phyloP scores from a whole-genome alignment of 2,797 vertebrate species.

The Sebastes jordani region DNA sequence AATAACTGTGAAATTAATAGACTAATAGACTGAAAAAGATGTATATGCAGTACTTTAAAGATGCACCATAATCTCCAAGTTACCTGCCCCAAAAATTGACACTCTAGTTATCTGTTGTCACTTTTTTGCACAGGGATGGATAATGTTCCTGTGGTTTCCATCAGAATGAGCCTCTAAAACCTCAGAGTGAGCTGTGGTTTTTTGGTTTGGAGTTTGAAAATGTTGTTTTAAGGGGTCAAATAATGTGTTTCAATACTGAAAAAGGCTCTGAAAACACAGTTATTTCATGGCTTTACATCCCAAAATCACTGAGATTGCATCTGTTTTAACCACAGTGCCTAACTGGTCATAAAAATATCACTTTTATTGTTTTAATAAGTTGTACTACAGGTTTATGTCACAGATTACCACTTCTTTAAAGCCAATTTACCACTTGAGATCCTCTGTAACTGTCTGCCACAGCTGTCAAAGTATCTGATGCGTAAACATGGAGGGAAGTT shows the following conservation, averaged over 20 bases:
- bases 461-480: slow-evolving; percentile 19
- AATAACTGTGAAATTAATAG: neutral
- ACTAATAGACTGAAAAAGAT: neutral
- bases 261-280: neutral
- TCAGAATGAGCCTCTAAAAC: neutral
- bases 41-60: neutral
- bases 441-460: neutral
- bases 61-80: neutral
- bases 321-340: neutral
- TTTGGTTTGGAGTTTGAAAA: neutral
- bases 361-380: neutral
- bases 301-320: neutral
- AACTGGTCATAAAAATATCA: neutral
- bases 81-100: neutral
- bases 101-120: neutral
- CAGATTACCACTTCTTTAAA: neutral
- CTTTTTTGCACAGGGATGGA: neutral
- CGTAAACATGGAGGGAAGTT: neutral
- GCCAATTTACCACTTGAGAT: slow-evolving; percentile 22
- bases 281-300: neutral
- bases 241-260: neutral
- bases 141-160: slow-evolving; percentile 15
- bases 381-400: neutral
- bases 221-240: neutral
- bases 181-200: neutral